phyloP scores from a whole-genome alignment of 2,888 invertebrate genomes.

The Fragum whitleyi region DNA sequence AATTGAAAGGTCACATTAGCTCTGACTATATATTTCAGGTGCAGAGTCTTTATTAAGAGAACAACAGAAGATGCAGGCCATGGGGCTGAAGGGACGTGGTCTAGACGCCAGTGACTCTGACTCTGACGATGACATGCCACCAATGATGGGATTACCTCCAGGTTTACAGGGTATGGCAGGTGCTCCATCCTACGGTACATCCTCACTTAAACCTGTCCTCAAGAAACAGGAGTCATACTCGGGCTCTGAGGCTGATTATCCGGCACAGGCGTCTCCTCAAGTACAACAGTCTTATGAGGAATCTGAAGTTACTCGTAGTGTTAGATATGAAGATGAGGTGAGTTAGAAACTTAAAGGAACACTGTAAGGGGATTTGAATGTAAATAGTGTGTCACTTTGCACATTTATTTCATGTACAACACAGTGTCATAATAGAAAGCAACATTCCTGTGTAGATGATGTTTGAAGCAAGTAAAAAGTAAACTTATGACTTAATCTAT shows the following conservation, averaged over 20 bases:
- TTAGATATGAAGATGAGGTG: constrained; percentile 54
- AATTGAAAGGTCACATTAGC: too few relatives aligned
- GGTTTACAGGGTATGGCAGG: constrained; percentile 37
- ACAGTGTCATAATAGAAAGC: not conserved
- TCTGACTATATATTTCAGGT: not conserved
- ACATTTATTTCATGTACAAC: too few relatives aligned
- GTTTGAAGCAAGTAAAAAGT: too few relatives aligned
- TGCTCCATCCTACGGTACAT: constrained; percentile 24
- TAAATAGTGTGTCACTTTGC: too few relatives aligned
- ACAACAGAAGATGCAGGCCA: constrained; percentile 44
- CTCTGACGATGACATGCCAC: constrained; percentile 55
- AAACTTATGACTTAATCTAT: too few relatives aligned
- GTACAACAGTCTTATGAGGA: constrained; percentile 22
- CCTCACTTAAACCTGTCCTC: constrained; percentile 22
- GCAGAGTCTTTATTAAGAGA: constrained; percentile 11
- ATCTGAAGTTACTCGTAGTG: constrained; percentile 27
- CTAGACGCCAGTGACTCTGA: constrained; percentile 61
- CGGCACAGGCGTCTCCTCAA: not conserved
- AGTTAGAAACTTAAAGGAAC: constrained; percentile 10
- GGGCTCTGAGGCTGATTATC: constrained; percentile 48
- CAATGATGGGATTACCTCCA: constrained; percentile 26
- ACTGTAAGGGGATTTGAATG: too few relatives aligned
- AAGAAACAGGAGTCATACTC: constrained; percentile 30
- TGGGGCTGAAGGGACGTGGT: constrained; percentile 41
- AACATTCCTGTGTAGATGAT: too few relatives aligned